Base-by-base conservation (phyloP, 1,140 invertebrate species). In the Drosophila neocordata region DNA sequence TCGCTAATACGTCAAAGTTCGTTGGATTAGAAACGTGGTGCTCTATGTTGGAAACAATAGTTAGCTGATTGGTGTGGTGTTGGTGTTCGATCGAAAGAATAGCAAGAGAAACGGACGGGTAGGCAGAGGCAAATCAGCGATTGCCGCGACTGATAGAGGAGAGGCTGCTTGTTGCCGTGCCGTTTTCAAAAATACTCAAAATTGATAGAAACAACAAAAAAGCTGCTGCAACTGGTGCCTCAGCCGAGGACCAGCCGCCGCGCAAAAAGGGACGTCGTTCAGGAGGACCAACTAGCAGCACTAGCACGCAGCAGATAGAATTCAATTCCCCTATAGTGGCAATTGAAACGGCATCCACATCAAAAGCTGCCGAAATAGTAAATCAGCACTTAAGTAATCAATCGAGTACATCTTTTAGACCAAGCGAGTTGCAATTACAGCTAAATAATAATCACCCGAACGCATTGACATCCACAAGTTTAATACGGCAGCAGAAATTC, bases 141-240 rank as follows among this genome's bases (percentile, higher is more conserved):
- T 58, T 58, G 73, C 37, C 53, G 20, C 59, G 41, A 24, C 20
- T 41, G 15, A 15, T 56, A 56, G 53, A 31, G 55, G 75, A 82
- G 69, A 56, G 68, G 67, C 76, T 79, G 64, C 75, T 88, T 88
- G 84, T 89, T 89, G 77, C 73, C 69, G 77, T 79, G 87, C 52
- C 85, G 89, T 90, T 88, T 65, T 60, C 38, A 77, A 90, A 84
- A 88, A 74, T 83, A 91, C 91, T 92, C 91, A 92, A 92, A 92
- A 92, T 92, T 92, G 91, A 92, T 92, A 91, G 87, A 89, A 91
- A 91, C 76, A 92, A 91, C 91, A 92, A 87, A 69, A 91, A 90
- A 74, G 79, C 83, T 83, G 91, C 91, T 90, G 91, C 91, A 81
- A 91, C 91, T 90, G 89, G 91, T 91, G 80, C 91, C 91, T 92